These are phyloP conservation scores for Phalloptychus januarius DNA, from an alignment of 2,797 vertebrate species.

Conservation along the genomic window DNA sequence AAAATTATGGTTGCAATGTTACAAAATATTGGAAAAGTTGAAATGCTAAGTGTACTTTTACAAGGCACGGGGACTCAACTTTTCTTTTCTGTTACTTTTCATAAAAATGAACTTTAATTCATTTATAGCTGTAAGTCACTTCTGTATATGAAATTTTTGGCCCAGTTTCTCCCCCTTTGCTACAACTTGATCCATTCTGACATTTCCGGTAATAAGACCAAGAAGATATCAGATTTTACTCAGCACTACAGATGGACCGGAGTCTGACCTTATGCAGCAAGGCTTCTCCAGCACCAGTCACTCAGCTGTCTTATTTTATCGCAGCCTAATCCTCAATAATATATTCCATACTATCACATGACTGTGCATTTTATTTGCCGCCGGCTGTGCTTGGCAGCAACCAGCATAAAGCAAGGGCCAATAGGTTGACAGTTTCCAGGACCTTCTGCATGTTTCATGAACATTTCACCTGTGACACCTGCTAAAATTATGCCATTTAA, in stretches of 20 bases:
- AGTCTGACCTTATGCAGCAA: slow-evolving; percentile 26
- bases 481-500: slow-evolving; percentile 46
- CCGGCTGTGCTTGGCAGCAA: slow-evolving; percentile 54
- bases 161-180: slow-evolving; percentile 10
- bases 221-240: slow-evolving; percentile 30
- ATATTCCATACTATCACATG: slow-evolving; percentile 58
- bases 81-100: not conserved
- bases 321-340: slow-evolving; percentile 39
- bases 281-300: slow-evolving; percentile 23
- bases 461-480: slow-evolving; percentile 47
- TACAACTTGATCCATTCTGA: slow-evolving; percentile 20
- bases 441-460: slow-evolving; percentile 62
- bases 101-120: not conserved
- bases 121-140: slow-evolving; percentile 4
- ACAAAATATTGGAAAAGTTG: not conserved
- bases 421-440: slow-evolving; percentile 49
- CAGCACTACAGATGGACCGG: slow-evolving; percentile 26
- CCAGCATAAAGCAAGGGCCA: slow-evolving; percentile 48
- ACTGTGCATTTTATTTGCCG: slow-evolving; percentile 62
- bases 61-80: not conserved
- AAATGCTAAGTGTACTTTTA: not conserved
- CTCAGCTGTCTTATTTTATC: slow-evolving; percentile 48
- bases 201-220: slow-evolving; percentile 29
- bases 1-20: not conserved
- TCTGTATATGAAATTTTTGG: not conserved